A percentile compares a stretch with the other conserved stretches of the same genome.
These are phyloP conservation scores for Dinomys branickii DNA, from an alignment of 2,113 vertebrate species.

Conservation along the genomic window DNA sequence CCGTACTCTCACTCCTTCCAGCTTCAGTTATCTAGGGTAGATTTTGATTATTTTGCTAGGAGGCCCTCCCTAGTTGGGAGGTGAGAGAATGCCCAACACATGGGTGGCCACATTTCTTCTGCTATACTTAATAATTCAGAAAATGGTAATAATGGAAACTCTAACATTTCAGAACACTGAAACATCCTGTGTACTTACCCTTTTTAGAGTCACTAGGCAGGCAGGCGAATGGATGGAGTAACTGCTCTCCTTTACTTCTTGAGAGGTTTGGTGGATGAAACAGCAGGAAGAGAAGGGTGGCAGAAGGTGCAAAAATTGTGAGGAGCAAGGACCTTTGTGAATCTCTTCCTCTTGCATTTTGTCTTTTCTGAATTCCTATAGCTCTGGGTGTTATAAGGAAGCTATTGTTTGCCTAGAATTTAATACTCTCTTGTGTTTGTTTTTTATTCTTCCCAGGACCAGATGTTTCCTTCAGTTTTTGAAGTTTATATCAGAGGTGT, in stretches of 20 bases:
- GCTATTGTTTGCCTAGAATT: constrained; percentile 59
- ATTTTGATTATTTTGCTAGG: neutral
- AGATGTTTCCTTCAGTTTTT: constrained; percentile 48
- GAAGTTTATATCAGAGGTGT: constrained; percentile 45
- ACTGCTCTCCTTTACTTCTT: neutral
- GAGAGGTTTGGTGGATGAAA: neutral
- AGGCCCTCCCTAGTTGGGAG: neutral
- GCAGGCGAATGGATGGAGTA: neutral
- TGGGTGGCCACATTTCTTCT: neutral
- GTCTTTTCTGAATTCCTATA: neutral
- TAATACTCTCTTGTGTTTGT: constrained; percentile 3
- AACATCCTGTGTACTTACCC: neutral
- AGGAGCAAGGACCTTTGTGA: neutral
- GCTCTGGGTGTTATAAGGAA: constrained; percentile 42
- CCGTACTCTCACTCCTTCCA: neutral
- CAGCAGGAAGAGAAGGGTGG: neutral
- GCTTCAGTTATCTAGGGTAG: neutral
- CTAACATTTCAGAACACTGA: neutral
- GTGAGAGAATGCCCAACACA: neutral
- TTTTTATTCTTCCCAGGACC: constrained; percentile 38
- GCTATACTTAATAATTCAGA: neutral
- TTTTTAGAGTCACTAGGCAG: neutral
- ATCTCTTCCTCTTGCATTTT: neutral
- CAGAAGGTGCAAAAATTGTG: neutral
- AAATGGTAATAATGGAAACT: neutral